A percentile compares a stretch with the other conserved stretches of the same genome.
Conservation (phyloP, 2,888 invertebrate genomes). For the Cyaniris semiargus region DNA sequence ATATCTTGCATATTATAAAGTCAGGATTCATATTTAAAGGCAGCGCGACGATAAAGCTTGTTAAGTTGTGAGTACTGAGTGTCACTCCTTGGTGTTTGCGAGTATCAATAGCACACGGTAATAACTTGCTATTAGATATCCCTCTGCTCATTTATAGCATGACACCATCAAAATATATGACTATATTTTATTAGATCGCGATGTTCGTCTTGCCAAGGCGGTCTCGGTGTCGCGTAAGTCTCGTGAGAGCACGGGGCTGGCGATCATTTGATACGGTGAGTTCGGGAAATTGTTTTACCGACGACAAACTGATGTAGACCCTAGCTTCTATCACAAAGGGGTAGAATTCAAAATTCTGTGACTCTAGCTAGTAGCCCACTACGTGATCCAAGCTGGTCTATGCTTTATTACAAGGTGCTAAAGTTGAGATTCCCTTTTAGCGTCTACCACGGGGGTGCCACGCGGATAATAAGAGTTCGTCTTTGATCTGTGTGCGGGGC, state of each 20-base stretch:
- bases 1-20: neutral
- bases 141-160: neutral
- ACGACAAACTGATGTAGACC: neutral
- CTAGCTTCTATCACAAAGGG: neutral
- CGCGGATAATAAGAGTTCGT: conserved; percentile 4
- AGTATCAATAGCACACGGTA: neutral
- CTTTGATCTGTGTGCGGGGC: conserved; percentile 17
- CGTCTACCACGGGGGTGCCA: neutral
- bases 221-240: conserved; percentile 42
- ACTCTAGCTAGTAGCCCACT: neutral
- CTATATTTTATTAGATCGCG: neutral
- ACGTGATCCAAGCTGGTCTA: neutral
- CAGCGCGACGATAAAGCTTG: too few relatives aligned
- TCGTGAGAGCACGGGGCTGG: conserved; percentile 46
- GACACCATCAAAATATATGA: neutral
- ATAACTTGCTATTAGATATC: neutral
- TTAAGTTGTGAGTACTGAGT: too few relatives aligned
- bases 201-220: neutral
- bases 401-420: neutral
- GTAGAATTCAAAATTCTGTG: neutral
- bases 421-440: neutral
- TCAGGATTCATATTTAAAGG: neutral
- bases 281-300: conserved; percentile 9
- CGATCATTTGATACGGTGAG: conserved; percentile 42
- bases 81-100: neutral